Conservation (phyloP, 2,888 invertebrate species). For the Tyria jacobaeae region DNA sequence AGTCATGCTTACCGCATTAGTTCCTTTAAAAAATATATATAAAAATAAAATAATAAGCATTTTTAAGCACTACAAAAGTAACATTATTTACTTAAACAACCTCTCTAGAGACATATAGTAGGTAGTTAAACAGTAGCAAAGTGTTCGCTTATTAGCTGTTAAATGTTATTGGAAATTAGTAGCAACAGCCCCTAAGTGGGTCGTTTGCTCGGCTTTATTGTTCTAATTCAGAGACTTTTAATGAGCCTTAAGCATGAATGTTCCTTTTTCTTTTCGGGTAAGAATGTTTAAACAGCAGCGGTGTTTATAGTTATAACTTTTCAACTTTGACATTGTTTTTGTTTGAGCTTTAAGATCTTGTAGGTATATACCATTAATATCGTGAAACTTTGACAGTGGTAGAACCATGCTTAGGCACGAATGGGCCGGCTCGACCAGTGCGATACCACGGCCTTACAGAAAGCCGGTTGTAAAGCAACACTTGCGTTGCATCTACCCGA, state of each 20-base stretch:
- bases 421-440: no score
- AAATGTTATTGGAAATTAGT: constrained; percentile 13
- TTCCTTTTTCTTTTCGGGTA: neutral
- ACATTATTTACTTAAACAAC: neutral
- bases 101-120: constrained; percentile 5
- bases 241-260: neutral
- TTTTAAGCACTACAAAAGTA: neutral
- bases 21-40: no score
- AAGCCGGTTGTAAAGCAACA: no score
- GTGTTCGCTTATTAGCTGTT: constrained; percentile 1
- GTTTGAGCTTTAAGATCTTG: neutral
- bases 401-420: no score
- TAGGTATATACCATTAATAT: no score
- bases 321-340: neutral
- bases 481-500: no score
- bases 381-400: no score
- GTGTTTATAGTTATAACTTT: neutral
- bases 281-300: neutral
- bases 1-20: no score
- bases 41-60: no score
- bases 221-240: constrained; percentile 4
- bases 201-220: constrained; percentile 1
- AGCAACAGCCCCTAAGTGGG: neutral
- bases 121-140: constrained; percentile 9
- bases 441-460: no score